Percentiles rank a stretch among this genome's conserved stretches.
phyloP scores from a whole-genome alignment of 2,797 vertebrate genomes.

The Falco rusticolus region DNA sequence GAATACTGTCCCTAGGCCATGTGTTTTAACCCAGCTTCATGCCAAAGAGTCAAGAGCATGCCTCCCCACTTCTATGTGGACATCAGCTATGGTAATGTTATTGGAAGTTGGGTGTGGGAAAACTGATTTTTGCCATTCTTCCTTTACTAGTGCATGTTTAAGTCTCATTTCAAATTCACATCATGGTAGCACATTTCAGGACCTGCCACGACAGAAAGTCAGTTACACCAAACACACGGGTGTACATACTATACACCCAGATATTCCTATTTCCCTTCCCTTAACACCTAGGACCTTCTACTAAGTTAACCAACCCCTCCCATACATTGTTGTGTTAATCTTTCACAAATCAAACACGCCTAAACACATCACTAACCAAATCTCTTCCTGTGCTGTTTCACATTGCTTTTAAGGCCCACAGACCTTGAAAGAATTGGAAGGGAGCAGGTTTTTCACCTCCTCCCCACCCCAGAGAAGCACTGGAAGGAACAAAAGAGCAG shows the following conservation, averaged over 20 bases:
- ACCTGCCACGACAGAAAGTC: background rate
- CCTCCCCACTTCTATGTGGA: background rate
- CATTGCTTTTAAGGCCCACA: background rate
- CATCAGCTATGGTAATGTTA: background rate
- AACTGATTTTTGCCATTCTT: background rate
- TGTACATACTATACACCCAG: accelerated
- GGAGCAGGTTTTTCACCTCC: background rate
- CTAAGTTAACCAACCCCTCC: background rate
- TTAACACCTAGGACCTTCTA: background rate
- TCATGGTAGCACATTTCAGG: background rate
- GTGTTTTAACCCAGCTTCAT: background rate
- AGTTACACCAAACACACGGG: background rate
- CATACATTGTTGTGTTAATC: background rate
- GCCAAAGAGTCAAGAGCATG: background rate
- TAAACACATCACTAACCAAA: background rate
- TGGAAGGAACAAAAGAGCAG: background rate
- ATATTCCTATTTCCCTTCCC: background rate
- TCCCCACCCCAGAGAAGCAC: background rate
- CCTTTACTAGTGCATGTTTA: background rate
- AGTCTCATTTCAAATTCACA: background rate
- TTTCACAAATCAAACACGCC: background rate
- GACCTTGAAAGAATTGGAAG: background rate
- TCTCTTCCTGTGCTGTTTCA: background rate
- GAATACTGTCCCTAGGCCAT: background rate
- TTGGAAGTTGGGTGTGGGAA: background rate